Percentiles rank a stretch among this genome's conserved stretches.
Conservation (phyloP, 2,888 invertebrate genomes). For the Adelphocoris suturalis region DNA sequence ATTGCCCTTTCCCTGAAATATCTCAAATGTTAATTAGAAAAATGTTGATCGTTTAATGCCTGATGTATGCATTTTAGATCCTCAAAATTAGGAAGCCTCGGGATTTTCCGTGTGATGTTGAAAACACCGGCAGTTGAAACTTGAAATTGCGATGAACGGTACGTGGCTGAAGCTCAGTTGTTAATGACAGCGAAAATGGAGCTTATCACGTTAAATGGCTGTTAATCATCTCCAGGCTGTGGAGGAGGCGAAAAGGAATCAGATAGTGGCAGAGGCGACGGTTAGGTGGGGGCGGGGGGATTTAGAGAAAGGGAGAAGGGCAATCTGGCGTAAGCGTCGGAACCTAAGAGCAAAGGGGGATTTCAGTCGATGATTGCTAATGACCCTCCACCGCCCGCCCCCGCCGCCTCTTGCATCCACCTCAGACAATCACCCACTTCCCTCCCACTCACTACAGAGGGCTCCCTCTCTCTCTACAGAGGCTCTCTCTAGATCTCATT, state of each 20-base stretch:
- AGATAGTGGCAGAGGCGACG: not conserved
- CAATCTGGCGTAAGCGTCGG: slow-evolving; percentile 41
- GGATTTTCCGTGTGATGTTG: not conserved
- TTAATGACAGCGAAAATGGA: not conserved
- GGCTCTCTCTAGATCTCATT: slow-evolving; percentile 66
- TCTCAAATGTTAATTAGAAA: no score
- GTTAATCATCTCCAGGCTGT: slow-evolving; percentile 24
- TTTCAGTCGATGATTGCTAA: slow-evolving; percentile 45
- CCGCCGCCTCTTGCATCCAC: not conserved
- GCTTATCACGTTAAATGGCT: slow-evolving; percentile 54
- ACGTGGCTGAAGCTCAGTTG: not conserved
- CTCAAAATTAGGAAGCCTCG: no score
- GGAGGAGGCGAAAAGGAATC: slow-evolving; percentile 42
- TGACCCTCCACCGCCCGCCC: slow-evolving; percentile 28
- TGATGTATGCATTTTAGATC: no score
- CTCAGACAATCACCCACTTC: slow-evolving; percentile 50
- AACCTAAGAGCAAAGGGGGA: slow-evolving; percentile 7
- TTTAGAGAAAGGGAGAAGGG: slow-evolving; percentile 38
- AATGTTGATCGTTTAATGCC: no score
- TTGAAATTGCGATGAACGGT: slow-evolving; percentile 1
- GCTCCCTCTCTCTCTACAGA: not conserved
- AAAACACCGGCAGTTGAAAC: not conserved
- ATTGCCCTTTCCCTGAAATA: no score
- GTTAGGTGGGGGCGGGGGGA: slow-evolving; percentile 26
- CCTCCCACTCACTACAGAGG: not conserved